Evolutionary conservation across 2,888 invertebrate genomes (phyloP), one percentile per base, ranked within the genome.

Genomic region (Tetragonisca angustula): DNA sequence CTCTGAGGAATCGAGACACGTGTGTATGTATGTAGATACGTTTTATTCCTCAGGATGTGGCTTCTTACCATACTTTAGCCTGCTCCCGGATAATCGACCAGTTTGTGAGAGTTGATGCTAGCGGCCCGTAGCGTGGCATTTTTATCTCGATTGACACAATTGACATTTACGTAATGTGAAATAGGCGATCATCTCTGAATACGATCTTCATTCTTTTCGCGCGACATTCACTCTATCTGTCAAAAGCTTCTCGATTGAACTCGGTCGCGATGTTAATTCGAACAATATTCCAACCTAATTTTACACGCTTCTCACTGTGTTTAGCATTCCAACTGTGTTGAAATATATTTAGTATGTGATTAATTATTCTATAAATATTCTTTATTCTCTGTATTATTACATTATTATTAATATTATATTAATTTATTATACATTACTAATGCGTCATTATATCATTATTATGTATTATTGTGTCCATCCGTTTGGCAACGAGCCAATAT

Each of bases 41-140:
- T 1, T 65, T 19, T 43, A 4, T 50, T 17, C 27, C 43, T 21
- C 1, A 3, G 13, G 5, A 27, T 11, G 43, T 43, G 11, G 9
- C 43, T 43, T 43, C 36, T 87, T 79, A 89, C 89, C 76, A 81
- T 36, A 11, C 36, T 36, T 36, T 36, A 13, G 77, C 76, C 54
- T 79, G 75, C 36, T 84, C 71, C n/a, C 2, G 3, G 4, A 59
- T 75, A 17, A 65, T n/a, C 19, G 72, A 27, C 80, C 82, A 82
- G n/a, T 79, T 61, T 27, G 32, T 11, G 17, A 27, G 27, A 27
- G 17, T 61, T 19, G 61, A 24, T 27, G 32, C 9, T 27, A 4
- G 4, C 27, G 5, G 56, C 9, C 6, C 0, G 27, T 4, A 11
- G 27, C 32, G 27, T 21, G 19, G 3, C 21, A 54, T 56, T 67